phyloP scores from a whole-genome alignment of 2,797 vertebrate species.

The Neolamprologus multifasciatus region DNA sequence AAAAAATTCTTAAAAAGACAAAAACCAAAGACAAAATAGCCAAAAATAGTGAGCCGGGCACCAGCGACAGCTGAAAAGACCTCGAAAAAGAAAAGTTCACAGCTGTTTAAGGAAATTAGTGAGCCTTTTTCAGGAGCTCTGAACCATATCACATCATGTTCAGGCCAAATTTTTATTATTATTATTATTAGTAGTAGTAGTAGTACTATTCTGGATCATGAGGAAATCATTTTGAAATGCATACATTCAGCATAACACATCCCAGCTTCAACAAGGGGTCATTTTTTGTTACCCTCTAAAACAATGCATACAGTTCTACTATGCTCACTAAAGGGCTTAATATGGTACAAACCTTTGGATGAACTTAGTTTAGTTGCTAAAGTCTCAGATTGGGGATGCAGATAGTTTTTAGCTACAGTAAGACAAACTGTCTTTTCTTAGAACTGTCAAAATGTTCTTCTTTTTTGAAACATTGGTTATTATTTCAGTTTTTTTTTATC shows the following conservation, averaged over 20 bases:
- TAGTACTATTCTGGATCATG: background rate
- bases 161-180: background rate
- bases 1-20: background rate
- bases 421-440: background rate
- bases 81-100: background rate
- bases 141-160: background rate
- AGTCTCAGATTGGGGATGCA: background rate
- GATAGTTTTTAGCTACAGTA: background rate
- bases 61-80: background rate
- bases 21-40: background rate
- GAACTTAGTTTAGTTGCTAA: background rate
- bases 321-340: background rate
- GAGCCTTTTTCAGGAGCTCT: background rate
- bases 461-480: background rate
- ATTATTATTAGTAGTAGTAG: rapidly evolving
- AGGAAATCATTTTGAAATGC: background rate
- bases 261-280: background rate
- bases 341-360: background rate
- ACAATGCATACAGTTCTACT: background rate
- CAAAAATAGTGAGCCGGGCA: background rate
- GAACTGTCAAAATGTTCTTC: background rate
- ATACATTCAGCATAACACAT: background rate
- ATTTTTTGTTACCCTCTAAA: background rate
- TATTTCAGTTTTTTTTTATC: background rate
- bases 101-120: background rate